Conservation (phyloP, 2,888 invertebrate genomes). For the Idaea aversata region DNA sequence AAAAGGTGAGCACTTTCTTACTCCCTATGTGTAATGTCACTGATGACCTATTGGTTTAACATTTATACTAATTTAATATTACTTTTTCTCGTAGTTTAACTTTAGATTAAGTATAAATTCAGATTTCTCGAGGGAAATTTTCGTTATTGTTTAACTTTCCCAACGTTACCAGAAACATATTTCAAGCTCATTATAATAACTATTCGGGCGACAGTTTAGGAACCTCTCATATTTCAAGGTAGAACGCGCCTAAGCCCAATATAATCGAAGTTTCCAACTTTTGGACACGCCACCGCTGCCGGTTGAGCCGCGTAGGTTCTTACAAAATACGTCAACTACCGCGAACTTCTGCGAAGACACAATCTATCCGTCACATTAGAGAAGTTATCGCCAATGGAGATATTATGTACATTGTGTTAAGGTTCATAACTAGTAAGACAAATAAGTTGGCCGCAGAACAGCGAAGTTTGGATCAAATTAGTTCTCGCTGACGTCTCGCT, state of each 20-base stretch:
- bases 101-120: neutral
- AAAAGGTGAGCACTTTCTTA: conserved; percentile 81
- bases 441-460: conserved; percentile 59
- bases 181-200: neutral
- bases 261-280: conserved; percentile 65
- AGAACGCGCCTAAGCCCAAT: conserved; percentile 53
- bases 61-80: neutral
- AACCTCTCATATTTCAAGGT: conserved; percentile 66
- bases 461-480: conserved; percentile 71
- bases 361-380: conserved; percentile 39
- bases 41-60: neutral
- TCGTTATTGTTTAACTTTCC: neutral
- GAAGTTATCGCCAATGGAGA: conserved; percentile 38
- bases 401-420: conserved; percentile 63
- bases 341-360: conserved; percentile 33
- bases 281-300: conserved; percentile 35
- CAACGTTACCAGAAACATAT: neutral
- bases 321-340: conserved; percentile 36
- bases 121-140: neutral
- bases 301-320: conserved; percentile 48
- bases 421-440: conserved; percentile 61
- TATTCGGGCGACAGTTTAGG: conserved; percentile 32
- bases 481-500: conserved; percentile 59
- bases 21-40: neutral
- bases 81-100: neutral